Evolutionary conservation across 2,797 vertebrate species (phyloP), one percentile per base, ranked within the genome.

Genomic region (Tokudaia tokunoshimensis): DNA sequence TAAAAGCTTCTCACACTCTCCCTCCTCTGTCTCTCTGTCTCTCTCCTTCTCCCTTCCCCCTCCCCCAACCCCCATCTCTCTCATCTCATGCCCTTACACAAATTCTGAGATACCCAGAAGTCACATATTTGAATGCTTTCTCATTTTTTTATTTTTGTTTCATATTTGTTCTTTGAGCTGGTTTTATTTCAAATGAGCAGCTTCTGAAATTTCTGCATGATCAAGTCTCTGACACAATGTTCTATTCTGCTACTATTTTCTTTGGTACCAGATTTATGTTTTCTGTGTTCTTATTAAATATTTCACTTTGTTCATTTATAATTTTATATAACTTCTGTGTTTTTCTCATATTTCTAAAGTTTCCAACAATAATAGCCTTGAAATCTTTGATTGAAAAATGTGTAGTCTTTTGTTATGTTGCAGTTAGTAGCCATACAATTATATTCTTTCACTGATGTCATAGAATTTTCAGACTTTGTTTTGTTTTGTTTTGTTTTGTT

Each of bases 61-160:
- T 41, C 0, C 22, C 19, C 17, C 15, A 41, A 19, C 19, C 2
- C 2, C 9, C 11, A 4, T 57, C 19, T 37, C 2, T 6, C 34
- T 19, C 12, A 31, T 12, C 67, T 19, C 34, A 19, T n/a, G 3
- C 34, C 15, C 34, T n/a, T 2, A 15, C 13, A n/a, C 31, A 17
- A 70, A 70, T 19, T 47, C 44, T n/a, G 70, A 83, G 2, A 47
- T 37, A 10, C 41, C 37, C 14, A 55, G 6, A 90, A 44, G 29
- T 47, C 19, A 44, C 3, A 26, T 76, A 24, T 34, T 78, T n/a
- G 8, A 63, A 19, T 63, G 7, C 8, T 94, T 44, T 72, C 65
- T 44, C 37, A 44, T 55, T 13, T n/a, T 29, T 89, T 31, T 76
- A 76, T 84, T 83, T 6, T 34, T 94, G 31, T 31, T 34, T 74